These are phyloP conservation scores for Camponotus pennsylvanicus DNA, from an alignment of 1,140 invertebrate genomes.

Conservation along the genomic window DNA sequence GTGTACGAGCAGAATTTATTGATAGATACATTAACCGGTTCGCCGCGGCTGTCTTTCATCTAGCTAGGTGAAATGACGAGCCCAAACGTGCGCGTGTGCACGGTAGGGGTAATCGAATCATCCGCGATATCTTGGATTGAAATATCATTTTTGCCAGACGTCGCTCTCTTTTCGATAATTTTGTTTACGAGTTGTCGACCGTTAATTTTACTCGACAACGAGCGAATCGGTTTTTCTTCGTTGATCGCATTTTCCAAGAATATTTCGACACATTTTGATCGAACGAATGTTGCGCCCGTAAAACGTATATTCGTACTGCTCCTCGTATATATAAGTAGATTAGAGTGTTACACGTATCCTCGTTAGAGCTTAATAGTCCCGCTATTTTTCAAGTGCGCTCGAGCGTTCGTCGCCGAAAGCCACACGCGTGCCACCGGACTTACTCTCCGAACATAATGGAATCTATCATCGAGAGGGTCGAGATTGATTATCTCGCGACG, in stretches of 20 bases:
- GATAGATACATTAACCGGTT: conserved; percentile 54
- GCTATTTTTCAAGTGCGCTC: conserved; percentile 23
- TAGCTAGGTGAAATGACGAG: conserved; percentile 12
- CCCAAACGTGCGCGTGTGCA: conserved; percentile 19
- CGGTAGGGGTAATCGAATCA: conserved; percentile 42
- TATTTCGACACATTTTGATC: background rate
- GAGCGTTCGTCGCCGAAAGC: conserved; percentile 25
- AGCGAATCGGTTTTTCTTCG: background rate
- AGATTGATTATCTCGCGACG: conserved; percentile 68
- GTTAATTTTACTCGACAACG: conserved; percentile 39
- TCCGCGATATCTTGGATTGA: conserved; percentile 12
- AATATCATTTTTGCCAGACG: conserved; percentile 28
- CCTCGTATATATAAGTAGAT: conserved; percentile 4
- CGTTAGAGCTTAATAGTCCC: conserved; percentile 3
- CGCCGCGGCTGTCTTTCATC: conserved; percentile 45
- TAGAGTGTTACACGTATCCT: background rate
- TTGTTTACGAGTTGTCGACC: conserved; percentile 41
- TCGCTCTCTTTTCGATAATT: background rate
- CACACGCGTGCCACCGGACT: conserved; percentile 36
- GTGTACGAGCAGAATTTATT: conserved; percentile 61
- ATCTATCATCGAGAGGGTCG: conserved; percentile 35
- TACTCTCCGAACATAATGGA: conserved; percentile 30
- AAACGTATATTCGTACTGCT: conserved; percentile 13
- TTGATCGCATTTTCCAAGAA: background rate
- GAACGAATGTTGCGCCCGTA: background rate